These are phyloP conservation scores for Tiliacea citrago DNA, from an alignment of 2,888 invertebrate species.

Conservation along the genomic window DNA sequence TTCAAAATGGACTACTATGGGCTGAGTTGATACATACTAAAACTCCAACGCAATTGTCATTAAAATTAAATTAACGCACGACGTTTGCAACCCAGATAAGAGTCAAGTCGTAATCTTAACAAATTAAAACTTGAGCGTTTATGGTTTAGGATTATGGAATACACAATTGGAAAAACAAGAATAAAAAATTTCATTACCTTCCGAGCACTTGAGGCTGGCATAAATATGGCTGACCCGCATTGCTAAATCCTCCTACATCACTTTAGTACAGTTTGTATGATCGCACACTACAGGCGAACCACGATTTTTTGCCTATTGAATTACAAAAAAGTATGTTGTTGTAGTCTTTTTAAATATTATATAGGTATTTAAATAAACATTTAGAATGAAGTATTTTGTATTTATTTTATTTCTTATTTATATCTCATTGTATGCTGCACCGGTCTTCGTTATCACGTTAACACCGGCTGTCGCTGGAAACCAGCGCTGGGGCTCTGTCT, in stretches of 20 bases:
- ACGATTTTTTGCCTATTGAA: not conserved
- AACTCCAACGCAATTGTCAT: not conserved
- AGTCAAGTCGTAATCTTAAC: constrained; percentile 7
- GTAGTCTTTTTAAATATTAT: too few species aligned
- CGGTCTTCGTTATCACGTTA: too few species aligned
- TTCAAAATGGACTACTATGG: not conserved
- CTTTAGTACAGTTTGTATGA: not conserved
- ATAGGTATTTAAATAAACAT: too few species aligned
- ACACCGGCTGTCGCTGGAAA: too few species aligned
- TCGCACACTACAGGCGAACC: not conserved
- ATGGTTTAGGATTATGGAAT: constrained; percentile 3
- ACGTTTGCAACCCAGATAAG: constrained; percentile 15
- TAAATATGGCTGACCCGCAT: not conserved
- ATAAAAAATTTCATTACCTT: not conserved
- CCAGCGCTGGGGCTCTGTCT: too few species aligned
- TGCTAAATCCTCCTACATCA: not conserved
- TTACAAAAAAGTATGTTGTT: too few species aligned
- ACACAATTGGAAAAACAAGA: constrained; percentile 3
- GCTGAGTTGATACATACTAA: not conserved
- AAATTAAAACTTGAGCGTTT: constrained; percentile 16
- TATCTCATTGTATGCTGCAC: too few species aligned
- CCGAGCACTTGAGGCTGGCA: too few species aligned
- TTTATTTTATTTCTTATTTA: too few species aligned
- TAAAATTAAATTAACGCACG: not conserved
- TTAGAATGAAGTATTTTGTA: too few species aligned